phyloP scores from a whole-genome alignment of 2,888 invertebrate genomes.

The Amphipoea oculea region DNA sequence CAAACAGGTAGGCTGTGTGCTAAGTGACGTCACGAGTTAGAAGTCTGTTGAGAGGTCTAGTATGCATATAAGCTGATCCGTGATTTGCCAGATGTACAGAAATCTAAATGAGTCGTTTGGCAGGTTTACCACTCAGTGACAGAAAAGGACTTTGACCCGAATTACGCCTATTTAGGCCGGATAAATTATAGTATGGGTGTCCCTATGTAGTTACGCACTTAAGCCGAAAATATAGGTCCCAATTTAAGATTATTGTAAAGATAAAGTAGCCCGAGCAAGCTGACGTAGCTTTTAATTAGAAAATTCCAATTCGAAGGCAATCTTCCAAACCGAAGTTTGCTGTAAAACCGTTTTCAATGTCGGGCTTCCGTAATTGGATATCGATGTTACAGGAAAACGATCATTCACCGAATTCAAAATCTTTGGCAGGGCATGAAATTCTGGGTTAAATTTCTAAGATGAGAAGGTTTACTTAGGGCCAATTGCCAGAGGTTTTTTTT shows the following conservation, averaged over 20 bases:
- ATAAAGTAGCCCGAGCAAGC: slow-evolving; percentile 13
- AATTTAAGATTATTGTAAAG: slow-evolving; percentile 23
- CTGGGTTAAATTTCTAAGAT: background rate
- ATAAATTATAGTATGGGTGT: background rate
- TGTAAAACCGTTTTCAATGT: slow-evolving; percentile 48
- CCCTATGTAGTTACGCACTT: background rate
- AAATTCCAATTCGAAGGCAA: slow-evolving; percentile 51
- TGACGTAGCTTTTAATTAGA: slow-evolving; percentile 49
- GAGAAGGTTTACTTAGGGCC: background rate
- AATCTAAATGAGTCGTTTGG: background rate
- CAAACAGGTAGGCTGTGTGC: slow-evolving; percentile 30
- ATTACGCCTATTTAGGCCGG: background rate
- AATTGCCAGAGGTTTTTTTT: background rate
- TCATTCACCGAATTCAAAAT: slow-evolving; percentile 10
- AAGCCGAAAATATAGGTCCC: slow-evolving; percentile 1
- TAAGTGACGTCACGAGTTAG: slow-evolving; percentile 31
- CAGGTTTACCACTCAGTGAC: background rate
- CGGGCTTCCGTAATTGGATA: slow-evolving; percentile 39
- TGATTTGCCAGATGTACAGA: background rate
- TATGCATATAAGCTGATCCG: background rate
- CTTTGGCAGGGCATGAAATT: background rate
- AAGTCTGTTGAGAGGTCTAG: background rate
- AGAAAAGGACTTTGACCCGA: background rate
- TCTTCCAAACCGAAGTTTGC: slow-evolving; percentile 42
- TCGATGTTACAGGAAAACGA: slow-evolving; percentile 32